Base-by-base conservation (phyloP, 2,888 invertebrate genomes). In the Diplolepis rosae region DNA sequence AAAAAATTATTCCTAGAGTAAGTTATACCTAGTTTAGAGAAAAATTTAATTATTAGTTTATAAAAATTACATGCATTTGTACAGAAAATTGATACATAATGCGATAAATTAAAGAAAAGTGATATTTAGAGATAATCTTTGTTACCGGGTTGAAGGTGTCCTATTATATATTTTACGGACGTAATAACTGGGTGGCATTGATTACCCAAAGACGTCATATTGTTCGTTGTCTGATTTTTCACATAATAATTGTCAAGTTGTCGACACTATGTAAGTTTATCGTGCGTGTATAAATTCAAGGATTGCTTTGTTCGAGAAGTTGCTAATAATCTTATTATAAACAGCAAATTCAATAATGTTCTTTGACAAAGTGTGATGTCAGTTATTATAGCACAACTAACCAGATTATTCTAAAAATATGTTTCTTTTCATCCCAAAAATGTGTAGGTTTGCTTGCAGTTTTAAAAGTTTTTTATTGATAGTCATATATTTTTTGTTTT, bases 301-400 rank as follows among this genome's bases (percentile, higher is more conserved):
- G 56, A 35, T 56, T 32, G 22, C 13, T 5, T 11, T 13, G 56
- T 56, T 56, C 56, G 56, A 56, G 18, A 56, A 56, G 56, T 56
- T 35, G 32, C 22, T 35, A 11, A 11, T 56, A 56, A 56, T 56
- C 56, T 56, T 35, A 56, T 56, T 56, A n/a, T n/a, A 56, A 56
- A 56, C 11, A 56, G 5, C 35, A 22, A 35, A 22, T 35, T 35
- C 13, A 32, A 32, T 35, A 56, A 56, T 32, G 7, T 56, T 56
- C 13, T 18, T 56, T 35, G 35, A 56, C 24, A 35, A 13, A 11
- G 4, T 9, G 22, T 32, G 6, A 56, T 32, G 32, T 18, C 18
- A 32, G n/a, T 56, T n/a, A 56, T 56, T 27, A 52, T 15, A 9
- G 6, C 11, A 11, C 5, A 50, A 50, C 9, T 9, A 50, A 50